Evolutionary conservation across 2,888 invertebrate species (phyloP).

Genomic region (Stenolophus ochropezus): DNA sequence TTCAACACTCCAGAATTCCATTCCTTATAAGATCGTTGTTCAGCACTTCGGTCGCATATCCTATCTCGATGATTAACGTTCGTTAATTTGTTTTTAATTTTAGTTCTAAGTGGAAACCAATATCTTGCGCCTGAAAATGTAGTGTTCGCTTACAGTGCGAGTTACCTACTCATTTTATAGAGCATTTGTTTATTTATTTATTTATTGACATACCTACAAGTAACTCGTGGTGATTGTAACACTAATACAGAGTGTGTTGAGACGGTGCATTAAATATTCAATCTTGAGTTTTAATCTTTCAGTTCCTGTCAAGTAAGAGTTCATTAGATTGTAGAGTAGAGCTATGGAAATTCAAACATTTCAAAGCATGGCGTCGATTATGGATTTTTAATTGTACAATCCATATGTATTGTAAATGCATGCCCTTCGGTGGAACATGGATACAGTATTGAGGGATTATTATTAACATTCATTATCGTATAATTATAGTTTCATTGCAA

Average conservation of each 20-base stretch:
- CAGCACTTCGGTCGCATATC: slow-evolving; percentile 13
- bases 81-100: neutral
- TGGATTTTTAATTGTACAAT: slow-evolving; percentile 8
- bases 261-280: slow-evolving; percentile 11
- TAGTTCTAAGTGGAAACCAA: neutral
- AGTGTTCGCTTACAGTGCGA: neutral
- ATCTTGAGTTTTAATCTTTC: slow-evolving; percentile 25
- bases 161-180: slow-evolving; percentile 14
- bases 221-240: slow-evolving; percentile 36
- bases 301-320: slow-evolving; percentile 49
- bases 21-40: slow-evolving; percentile 67
- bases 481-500: neutral
- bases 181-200: slow-evolving; percentile 16
- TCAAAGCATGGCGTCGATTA: neutral
- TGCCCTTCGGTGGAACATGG: slow-evolving; percentile 35
- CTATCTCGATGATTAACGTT: slow-evolving; percentile 34
- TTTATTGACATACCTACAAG: slow-evolving; percentile 38
- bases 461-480: slow-evolving; percentile 8
- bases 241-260: slow-evolving; percentile 17
- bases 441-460: slow-evolving; percentile 7
- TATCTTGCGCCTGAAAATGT: neutral
- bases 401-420: slow-evolving; percentile 25
- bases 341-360: slow-evolving; percentile 28
- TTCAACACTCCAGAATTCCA: slow-evolving; percentile 71
- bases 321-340: slow-evolving; percentile 41